Conservation (phyloP, 2,113 vertebrate genomes). For the Blennius ocellaris region DNA sequence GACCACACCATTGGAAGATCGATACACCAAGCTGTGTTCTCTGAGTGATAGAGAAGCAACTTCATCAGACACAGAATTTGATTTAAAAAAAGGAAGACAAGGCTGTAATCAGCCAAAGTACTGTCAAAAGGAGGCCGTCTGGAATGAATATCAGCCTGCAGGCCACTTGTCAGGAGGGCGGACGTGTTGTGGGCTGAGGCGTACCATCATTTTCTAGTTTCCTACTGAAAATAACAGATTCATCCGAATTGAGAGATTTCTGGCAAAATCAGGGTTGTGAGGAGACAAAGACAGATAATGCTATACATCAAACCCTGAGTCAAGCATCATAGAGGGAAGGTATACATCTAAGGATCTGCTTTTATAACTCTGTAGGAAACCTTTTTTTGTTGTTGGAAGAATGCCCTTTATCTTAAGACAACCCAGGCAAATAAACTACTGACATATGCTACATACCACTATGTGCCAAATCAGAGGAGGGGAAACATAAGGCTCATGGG, state of each 20-base stretch:
- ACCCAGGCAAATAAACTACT: too few relatives aligned
- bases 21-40: not conserved
- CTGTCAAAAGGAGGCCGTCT: not conserved
- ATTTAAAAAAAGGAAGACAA: not conserved
- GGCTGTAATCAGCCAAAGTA: not conserved
- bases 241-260: not conserved
- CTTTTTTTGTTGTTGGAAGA: too few relatives aligned
- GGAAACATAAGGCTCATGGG: too few relatives aligned
- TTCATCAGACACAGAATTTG: conserved; percentile 9
- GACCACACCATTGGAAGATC: not conserved
- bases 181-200: not conserved
- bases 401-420: too few relatives aligned
- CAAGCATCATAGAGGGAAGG: not conserved
- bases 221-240: not conserved
- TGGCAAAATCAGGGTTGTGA: not conserved
- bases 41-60: not conserved
- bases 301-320: not conserved
- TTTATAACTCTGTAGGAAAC: too few relatives aligned
- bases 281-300: not conserved
- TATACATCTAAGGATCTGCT: too few relatives aligned
- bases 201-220: not conserved
- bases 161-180: not conserved
- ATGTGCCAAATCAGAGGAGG: too few relatives aligned
- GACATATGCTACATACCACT: too few relatives aligned
- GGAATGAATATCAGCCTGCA: not conserved